Base-by-base conservation (phyloP, 2,113 vertebrate species). In the Ctenodactylus gundi region DNA sequence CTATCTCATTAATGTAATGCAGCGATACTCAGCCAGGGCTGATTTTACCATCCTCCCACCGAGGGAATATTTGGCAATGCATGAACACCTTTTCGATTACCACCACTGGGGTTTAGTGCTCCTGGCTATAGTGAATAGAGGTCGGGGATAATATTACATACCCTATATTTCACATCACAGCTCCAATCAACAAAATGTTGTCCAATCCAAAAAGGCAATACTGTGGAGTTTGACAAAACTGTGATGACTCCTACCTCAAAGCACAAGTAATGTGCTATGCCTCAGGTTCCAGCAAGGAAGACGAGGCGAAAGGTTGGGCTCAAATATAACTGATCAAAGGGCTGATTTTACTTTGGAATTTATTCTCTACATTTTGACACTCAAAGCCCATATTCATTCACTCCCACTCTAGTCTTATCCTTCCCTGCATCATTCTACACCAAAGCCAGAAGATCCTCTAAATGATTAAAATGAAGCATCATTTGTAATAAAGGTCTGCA, bases 381-480 rank as follows among this genome's bases (percentile, higher is more conserved):
- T 86, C 84, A 68, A 81, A 80, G 23, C 7, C 36, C 39, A 57
- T 11, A 70, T 84, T 88, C 39, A 75, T 93, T 94, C 60, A 90
- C 1, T 76, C n/a, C 85, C 23, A 49, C 70, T 95, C 58, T 94
- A 53, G 41, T 85, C 62, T 75, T 14, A 91, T 20, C n/a, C 27
- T 94, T 92, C 88, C 68, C 53, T 70, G 53, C 76, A 46, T 18
- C 39, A 75, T 51, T 88, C 49, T 58, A 95, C 15, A 85, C 21
- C 49, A 78, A 78, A 49, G 23, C 23, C 76, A 6, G 44, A 83
- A 64, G 11, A 92, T n/a, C 81, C 15, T 29, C 84, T 68, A 76
- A 29, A 84, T 67, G 88, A 84, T 96, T 85, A 96, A 94, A 94
- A 89, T 90, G 83, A 88, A 72, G 23, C 75, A 95, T 60, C 86